phyloP scores from a whole-genome alignment of 2,113 vertebrate species.

The Forbesichthys agassizii region DNA sequence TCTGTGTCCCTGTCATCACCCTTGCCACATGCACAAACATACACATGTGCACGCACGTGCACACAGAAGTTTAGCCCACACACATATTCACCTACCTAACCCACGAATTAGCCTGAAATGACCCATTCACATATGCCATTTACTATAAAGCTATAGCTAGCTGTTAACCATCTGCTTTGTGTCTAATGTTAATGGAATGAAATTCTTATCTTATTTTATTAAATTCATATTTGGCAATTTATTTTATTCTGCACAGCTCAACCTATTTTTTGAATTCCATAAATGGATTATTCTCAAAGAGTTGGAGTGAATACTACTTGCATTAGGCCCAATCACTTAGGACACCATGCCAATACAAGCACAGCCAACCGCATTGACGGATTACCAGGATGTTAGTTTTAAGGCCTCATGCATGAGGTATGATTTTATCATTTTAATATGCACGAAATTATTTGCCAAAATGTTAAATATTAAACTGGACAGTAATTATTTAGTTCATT shows the following conservation, averaged over 20 bases:
- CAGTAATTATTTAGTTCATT: neutral
- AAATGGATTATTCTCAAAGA: neutral
- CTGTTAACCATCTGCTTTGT: too few relatives aligned
- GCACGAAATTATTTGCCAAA: conserved; percentile 14
- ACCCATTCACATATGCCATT: too few relatives aligned
- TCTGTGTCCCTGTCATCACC: conserved; percentile 59
- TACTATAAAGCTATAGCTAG: too few relatives aligned
- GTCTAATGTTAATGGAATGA: too few relatives aligned
- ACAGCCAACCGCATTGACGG: conserved; percentile 16
- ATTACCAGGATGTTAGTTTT: conserved; percentile 25
- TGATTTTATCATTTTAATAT: neutral
- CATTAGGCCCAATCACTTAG: neutral
- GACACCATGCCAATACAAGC: conserved; percentile 21
- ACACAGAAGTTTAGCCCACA: conserved; percentile 48
- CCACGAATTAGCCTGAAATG: conserved; percentile 27
- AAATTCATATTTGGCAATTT: too few relatives aligned
- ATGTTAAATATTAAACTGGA: conserved; percentile 6
- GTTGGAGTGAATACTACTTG: neutral
- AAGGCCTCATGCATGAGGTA: neutral
- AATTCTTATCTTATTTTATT: too few relatives aligned
- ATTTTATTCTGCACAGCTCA: too few relatives aligned
- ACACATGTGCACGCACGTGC: conserved; percentile 8
- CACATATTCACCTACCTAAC: conserved; percentile 38
- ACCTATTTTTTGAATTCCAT: neutral
- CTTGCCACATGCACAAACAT: neutral